Conservation (phyloP, 2,797 vertebrate species). For the Trichosurus vulpecula region DNA sequence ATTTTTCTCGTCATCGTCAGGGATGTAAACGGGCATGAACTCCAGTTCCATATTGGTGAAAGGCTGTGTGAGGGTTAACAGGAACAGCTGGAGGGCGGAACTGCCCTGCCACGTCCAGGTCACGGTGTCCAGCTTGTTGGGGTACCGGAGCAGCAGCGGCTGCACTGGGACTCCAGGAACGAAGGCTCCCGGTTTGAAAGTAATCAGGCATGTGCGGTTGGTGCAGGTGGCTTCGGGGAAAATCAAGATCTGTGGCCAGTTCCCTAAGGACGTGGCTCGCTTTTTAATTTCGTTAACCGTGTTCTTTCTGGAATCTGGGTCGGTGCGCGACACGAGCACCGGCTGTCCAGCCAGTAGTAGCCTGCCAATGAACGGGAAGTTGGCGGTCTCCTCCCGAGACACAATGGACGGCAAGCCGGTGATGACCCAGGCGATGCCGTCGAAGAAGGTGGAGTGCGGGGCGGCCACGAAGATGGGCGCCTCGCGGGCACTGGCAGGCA, state of each 20-base stretch:
- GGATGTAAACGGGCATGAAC: constrained; percentile 92
- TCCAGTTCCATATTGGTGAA: constrained; percentile 94
- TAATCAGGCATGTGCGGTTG: constrained; percentile 93
- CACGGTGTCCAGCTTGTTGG: constrained; percentile 92
- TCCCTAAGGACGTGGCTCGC: constrained; percentile 87
- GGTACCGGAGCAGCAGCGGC: constrained; percentile 91
- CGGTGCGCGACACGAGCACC: constrained; percentile 90
- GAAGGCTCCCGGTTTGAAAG: constrained; percentile 95
- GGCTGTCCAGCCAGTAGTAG: constrained; percentile 91
- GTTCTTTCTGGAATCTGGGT: constrained; percentile 92
- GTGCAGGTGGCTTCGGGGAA: constrained; percentile 96
- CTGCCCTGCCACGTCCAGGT: constrained; percentile 97
- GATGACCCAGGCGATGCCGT: constrained; percentile 89
- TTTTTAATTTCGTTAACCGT: constrained; percentile 90
- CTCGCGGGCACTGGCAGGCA: constrained; percentile 82
- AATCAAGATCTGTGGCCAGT: constrained; percentile 95
- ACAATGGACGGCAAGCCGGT: constrained; percentile 92
- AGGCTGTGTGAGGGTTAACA: constrained; percentile 90
- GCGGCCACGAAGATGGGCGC: constrained; percentile 91
- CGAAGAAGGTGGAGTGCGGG: constrained; percentile 95
- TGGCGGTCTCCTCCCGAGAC: constrained; percentile 89
- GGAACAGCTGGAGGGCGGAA: constrained; percentile 85
- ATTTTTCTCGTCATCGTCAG: constrained; percentile 90
- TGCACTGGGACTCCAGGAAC: constrained; percentile 92
- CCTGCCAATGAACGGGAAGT: constrained; percentile 89